A percentile compares a stretch with the other conserved stretches of the same genome.
phyloP scores from a whole-genome alignment of 2,113 vertebrate species.

The Esox niger region DNA sequence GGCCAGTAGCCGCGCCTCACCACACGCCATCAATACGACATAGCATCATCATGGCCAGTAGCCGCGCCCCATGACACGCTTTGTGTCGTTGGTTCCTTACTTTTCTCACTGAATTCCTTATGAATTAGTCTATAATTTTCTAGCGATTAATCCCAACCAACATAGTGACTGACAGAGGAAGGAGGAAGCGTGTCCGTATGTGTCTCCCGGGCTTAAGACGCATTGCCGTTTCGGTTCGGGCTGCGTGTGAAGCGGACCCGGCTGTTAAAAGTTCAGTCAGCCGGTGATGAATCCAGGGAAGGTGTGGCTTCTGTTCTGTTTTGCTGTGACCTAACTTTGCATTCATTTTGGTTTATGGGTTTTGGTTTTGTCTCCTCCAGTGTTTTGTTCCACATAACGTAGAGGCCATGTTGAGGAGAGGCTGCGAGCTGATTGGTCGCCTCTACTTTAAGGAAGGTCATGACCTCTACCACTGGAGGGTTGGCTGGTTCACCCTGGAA shows the following conservation, averaged over 20 bases:
- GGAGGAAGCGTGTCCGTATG: constrained; percentile 30
- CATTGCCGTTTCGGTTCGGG: constrained; percentile 35
- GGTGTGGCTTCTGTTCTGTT: not conserved
- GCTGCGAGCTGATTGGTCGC: constrained; percentile 85
- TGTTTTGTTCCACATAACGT: constrained; percentile 81
- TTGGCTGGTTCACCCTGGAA: constrained; percentile 89
- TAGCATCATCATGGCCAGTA: no score
- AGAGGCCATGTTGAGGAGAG: constrained; percentile 76
- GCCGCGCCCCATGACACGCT: constrained; percentile 37
- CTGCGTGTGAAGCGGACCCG: constrained; percentile 26
- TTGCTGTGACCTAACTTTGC: not conserved
- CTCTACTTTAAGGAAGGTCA: constrained; percentile 93
- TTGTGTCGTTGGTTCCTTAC: constrained; percentile 27
- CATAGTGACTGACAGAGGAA: constrained; percentile 31
- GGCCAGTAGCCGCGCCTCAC: no score
- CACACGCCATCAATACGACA: no score
- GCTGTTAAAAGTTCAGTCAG: constrained; percentile 4
- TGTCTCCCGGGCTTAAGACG: constrained; percentile 25
- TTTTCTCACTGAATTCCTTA: no score
- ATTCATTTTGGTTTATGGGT: not conserved
- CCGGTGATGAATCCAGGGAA: not conserved
- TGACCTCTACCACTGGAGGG: constrained; percentile 87
- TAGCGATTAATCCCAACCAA: constrained; percentile 36
- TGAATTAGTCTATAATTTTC: no score
- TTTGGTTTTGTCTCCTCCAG: constrained; percentile 60